Evolutionary conservation across 1,140 invertebrate species (phyloP).

Genomic region (Zophobas atratus): DNA sequence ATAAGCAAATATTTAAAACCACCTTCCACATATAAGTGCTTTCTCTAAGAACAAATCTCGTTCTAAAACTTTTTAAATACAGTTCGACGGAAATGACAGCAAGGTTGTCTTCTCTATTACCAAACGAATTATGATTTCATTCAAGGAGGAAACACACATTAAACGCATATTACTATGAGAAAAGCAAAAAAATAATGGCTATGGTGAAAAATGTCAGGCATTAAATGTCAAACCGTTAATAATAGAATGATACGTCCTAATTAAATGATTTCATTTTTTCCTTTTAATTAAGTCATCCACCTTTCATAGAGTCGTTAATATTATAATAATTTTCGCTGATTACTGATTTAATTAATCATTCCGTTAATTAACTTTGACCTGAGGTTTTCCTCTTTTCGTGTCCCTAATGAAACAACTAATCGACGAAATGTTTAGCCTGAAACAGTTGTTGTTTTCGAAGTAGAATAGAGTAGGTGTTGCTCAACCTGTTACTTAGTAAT

Average conservation of each 20-base stretch:
- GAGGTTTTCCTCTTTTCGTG: not conserved
- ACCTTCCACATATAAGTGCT: no score
- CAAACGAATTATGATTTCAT: not conserved
- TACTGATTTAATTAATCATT: not conserved
- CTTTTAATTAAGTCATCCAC: not conserved
- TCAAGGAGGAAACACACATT: conserved; percentile 2
- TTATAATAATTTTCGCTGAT: not conserved
- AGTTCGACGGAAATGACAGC: not conserved
- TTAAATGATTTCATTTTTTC: no score
- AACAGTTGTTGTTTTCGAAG: not conserved
- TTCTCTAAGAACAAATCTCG: no score
- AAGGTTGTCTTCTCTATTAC: not conserved
- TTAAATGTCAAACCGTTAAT: not conserved
- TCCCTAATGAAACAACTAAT: not conserved
- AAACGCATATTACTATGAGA: not conserved
- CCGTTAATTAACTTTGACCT: not conserved
- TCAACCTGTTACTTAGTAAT: not conserved
- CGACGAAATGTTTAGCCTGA: not conserved
- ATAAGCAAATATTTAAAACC: no score
- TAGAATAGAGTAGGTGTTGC: not conserved
- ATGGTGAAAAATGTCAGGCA: not conserved
- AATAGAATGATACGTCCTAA: not conserved
- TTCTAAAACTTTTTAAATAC: not conserved
- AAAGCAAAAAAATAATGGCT: not conserved
- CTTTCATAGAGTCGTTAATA: no score